Evolutionary conservation across 2,797 vertebrate genomes (phyloP).

Genomic region (Ptychadena robeensis): DNA sequence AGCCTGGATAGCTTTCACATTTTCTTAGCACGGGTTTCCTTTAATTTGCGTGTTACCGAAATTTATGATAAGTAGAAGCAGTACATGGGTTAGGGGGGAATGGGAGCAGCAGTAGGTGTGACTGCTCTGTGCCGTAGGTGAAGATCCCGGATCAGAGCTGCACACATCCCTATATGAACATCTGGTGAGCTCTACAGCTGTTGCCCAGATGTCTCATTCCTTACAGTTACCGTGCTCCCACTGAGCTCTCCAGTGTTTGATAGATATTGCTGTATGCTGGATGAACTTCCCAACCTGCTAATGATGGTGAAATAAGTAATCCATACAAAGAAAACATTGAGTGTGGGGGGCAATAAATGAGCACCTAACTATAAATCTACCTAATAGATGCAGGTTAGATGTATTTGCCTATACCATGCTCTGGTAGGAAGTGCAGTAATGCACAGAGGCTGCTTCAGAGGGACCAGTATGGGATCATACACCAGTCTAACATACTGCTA

Average conservation of each 20-base stretch:
- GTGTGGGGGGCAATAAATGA: neutral
- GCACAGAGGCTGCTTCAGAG: too few relatives aligned
- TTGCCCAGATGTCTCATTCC: slow-evolving; percentile 25
- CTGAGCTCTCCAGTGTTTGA: slow-evolving; percentile 14
- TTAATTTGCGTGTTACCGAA: neutral
- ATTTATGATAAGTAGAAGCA: too few relatives aligned
- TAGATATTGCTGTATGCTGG: slow-evolving; percentile 25
- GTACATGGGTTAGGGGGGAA: neutral
- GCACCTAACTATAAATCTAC: neutral
- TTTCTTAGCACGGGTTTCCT: neutral
- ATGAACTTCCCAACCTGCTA: slow-evolving; percentile 26
- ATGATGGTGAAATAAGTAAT: neutral
- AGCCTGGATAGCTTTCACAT: neutral
- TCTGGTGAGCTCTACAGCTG: slow-evolving; percentile 12
- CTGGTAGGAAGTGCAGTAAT: too few relatives aligned
- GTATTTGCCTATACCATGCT: neutral
- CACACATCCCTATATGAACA: neutral
- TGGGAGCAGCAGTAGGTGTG: neutral
- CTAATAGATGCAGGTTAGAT: neutral
- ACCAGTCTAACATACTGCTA: too few relatives aligned
- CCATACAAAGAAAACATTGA: neutral
- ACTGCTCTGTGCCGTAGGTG: too few relatives aligned
- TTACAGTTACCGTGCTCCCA: neutral
- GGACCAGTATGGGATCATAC: too few relatives aligned
- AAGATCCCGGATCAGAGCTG: neutral